These are phyloP conservation scores for Siniperca undulata DNA, from an alignment of 2,797 vertebrate genomes.

Conservation along the genomic window DNA sequence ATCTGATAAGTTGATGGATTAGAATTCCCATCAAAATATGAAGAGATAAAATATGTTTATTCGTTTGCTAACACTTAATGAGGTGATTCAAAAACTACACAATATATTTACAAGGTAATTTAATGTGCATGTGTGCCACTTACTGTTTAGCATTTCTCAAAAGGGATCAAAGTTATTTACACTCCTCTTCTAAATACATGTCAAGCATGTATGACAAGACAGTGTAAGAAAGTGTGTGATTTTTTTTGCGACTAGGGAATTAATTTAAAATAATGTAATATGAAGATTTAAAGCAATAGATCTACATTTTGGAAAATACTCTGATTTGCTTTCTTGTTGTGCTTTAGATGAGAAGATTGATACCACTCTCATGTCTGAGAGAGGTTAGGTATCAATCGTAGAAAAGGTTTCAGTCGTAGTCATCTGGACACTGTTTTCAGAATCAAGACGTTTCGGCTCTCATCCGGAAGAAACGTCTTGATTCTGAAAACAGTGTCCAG, in stretches of 20 bases:
- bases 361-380: neutral
- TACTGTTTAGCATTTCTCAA: neutral
- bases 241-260: neutral
- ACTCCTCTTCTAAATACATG: neutral
- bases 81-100: neutral
- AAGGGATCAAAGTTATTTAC: neutral
- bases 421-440: too few species aligned
- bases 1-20: constrained; percentile 1
- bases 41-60: neutral
- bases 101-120: neutral
- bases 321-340: neutral
- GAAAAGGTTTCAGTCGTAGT: too few species aligned
- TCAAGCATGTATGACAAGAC: neutral
- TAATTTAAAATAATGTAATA: neutral
- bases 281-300: neutral
- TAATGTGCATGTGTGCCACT: neutral
- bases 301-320: neutral
- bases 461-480: too few species aligned
- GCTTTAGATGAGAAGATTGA: neutral
- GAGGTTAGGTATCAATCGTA: too few species aligned
- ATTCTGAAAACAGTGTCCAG: too few species aligned
- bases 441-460: too few species aligned
- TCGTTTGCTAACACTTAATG: neutral
- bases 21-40: neutral
- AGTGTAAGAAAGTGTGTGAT: neutral